Base-by-base conservation (phyloP, 2,797 vertebrate genomes). In the Florisuga fusca region DNA sequence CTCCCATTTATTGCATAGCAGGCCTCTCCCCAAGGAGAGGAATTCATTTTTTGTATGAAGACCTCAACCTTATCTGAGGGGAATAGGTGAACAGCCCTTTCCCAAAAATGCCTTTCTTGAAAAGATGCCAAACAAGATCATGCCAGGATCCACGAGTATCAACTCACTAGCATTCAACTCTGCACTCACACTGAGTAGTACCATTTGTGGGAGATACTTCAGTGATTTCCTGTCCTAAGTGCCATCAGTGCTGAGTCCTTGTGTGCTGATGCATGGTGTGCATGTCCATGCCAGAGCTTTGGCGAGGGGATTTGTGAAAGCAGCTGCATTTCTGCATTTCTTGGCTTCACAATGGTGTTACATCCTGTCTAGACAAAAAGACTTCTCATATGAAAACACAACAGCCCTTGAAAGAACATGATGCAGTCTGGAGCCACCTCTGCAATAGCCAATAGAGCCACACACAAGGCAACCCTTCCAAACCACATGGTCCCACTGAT, bases 401-500 rank as follows among this genome's bases (percentile, higher is more conserved):
- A 53, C 55, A 82, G 46, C 23, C 12, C 25, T n/a, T 6, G 0
- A 34, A 73, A 19, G 36, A 57, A 16, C 5, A 1, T 7, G 16
- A 59, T 12, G 6, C 19, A 15, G 20, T 34, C 55, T 62, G 36
- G 55, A 84, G n/a, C 45, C 11, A 23, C 53, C 27, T 69, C 45
- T 71, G 45, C 19, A 41, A 18, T 0, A 73, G 19, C 45, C 79
- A 22, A 22, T 1, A 20, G 43, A 77, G 17, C 21, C 0, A 3
- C 3, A 3, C 2, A 2, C 1, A 1, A 36, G 38, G 27, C 51
- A 76, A 62, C 57, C 15, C 50, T 48, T 15, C 38, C 38, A 25
- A 62, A 22, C 29, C 29, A 29, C 0, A 0, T 17, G 17, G 26
- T 84, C 31, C n/a, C 19, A 43, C 21, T 0, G 0, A 41, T 63